A percentile compares a stretch with the other conserved stretches of the same genome.
These are phyloP conservation scores for Cerastis leucographa DNA, from an alignment of 2,888 invertebrate species.

Conservation along the genomic window DNA sequence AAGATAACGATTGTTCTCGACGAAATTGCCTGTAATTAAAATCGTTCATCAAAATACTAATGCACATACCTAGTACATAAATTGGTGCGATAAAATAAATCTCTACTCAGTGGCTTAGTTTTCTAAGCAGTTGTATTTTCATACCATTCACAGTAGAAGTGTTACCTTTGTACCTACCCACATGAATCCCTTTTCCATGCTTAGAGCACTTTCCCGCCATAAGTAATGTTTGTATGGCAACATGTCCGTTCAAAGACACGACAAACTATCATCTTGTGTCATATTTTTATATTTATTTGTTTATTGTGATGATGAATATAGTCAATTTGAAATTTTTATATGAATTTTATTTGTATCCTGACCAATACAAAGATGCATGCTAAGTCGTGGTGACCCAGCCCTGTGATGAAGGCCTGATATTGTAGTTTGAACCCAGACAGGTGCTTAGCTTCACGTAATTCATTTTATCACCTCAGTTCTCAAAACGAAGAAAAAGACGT, in stretches of 20 bases:
- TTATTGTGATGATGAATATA: constrained; percentile 81
- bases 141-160: constrained; percentile 40
- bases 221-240: constrained; percentile 42
- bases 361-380: background rate
- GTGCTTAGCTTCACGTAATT: background rate
- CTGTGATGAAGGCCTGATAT: background rate
- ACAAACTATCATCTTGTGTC: constrained; percentile 70
- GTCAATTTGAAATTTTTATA: constrained; percentile 78
- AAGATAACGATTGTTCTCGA: constrained; percentile 6
- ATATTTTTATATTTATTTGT: constrained; percentile 86
- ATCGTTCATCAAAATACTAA: constrained; percentile 20
- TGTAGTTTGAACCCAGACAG: background rate
- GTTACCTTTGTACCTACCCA: constrained; percentile 12
- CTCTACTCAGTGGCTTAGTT: constrained; percentile 40
- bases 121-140: constrained; percentile 54
- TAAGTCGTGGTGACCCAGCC: background rate
- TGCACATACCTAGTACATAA: constrained; percentile 4
- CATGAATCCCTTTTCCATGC: constrained; percentile 31
- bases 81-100: constrained; percentile 47
- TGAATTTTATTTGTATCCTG: constrained; percentile 34
- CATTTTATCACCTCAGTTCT: background rate
- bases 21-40: constrained; percentile 2
- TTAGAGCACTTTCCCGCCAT: constrained; percentile 57
- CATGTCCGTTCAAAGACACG: constrained; percentile 52
- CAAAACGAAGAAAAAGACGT: background rate